Percentiles rank a stretch among this genome's conserved stretches.
Evolutionary conservation across 2,113 vertebrate genomes (phyloP).

Genomic region (Dasyprocta punctata): DNA sequence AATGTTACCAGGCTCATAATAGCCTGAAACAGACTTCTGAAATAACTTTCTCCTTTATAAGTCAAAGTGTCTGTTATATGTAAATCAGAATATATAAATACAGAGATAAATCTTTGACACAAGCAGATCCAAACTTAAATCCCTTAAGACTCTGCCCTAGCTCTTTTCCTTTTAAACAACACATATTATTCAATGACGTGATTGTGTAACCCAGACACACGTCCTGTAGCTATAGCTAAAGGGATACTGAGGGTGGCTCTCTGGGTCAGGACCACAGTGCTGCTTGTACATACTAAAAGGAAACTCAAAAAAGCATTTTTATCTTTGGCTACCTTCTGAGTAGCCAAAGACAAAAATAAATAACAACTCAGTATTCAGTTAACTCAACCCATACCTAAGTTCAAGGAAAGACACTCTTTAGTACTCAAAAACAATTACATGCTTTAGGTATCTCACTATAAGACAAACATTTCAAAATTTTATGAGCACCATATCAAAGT

Average conservation of each 20-base stretch:
- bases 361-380: neutral
- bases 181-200: neutral
- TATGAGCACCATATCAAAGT: neutral
- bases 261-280: neutral
- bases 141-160: neutral
- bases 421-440: conserved; percentile 3
- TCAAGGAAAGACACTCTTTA: neutral
- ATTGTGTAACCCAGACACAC: neutral
- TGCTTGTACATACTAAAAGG: neutral
- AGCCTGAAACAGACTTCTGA: neutral
- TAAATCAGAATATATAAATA: conserved; percentile 45
- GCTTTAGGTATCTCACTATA: conserved; percentile 18
- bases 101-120: neutral
- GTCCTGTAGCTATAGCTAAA: neutral
- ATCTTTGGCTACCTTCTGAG: neutral
- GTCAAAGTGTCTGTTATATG: neutral
- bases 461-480: conserved; percentile 21
- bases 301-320: conserved; percentile 25
- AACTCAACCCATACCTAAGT: neutral
- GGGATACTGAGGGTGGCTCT: neutral
- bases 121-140: neutral
- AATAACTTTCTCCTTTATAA: neutral
- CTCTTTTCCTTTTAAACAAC: conserved; percentile 2
- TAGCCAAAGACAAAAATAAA: neutral
- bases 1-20: neutral